These are phyloP conservation scores for Phalacrocorax brasilianus DNA, from an alignment of 2,113 vertebrate species.

Conservation along the genomic window DNA sequence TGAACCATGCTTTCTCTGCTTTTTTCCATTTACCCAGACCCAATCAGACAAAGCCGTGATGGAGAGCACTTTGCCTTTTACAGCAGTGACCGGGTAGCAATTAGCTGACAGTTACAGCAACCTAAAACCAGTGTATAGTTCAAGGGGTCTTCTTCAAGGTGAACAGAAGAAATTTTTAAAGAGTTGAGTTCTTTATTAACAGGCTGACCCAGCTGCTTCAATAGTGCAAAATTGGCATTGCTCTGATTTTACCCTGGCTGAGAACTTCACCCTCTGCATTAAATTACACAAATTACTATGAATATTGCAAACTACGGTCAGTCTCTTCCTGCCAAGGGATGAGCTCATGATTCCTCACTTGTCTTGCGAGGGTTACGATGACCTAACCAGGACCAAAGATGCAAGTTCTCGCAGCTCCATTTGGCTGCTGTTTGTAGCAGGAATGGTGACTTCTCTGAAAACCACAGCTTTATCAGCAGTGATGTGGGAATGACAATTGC, in stretches of 20 bases:
- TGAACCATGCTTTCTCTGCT: background rate
- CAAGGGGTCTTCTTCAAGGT: background rate
- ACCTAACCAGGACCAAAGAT: conserved; percentile 13
- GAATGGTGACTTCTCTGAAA: background rate
- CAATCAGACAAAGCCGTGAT: background rate
- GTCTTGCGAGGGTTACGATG: conserved; percentile 8
- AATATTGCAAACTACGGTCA: conserved; percentile 31
- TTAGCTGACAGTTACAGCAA: background rate
- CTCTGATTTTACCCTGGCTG: conserved; percentile 46
- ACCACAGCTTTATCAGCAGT: background rate
- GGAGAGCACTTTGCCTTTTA: background rate
- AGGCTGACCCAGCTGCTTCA: conserved; percentile 12
- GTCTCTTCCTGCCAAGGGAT: conserved; percentile 51
- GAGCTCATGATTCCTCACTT: conserved; percentile 54
- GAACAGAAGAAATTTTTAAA: background rate
- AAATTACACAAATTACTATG: conserved; percentile 50
- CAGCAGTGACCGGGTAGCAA: background rate
- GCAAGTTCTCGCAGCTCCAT: background rate
- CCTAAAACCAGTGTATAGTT: background rate
- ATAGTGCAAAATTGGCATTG: background rate
- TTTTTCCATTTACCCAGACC: background rate
- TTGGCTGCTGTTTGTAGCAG: background rate
- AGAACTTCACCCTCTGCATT: conserved; percentile 43
- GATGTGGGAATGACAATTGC: background rate
- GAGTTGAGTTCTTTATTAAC: background rate